Conservation (phyloP, 2,113 vertebrate genomes). For the Meleagris gallopavo region DNA sequence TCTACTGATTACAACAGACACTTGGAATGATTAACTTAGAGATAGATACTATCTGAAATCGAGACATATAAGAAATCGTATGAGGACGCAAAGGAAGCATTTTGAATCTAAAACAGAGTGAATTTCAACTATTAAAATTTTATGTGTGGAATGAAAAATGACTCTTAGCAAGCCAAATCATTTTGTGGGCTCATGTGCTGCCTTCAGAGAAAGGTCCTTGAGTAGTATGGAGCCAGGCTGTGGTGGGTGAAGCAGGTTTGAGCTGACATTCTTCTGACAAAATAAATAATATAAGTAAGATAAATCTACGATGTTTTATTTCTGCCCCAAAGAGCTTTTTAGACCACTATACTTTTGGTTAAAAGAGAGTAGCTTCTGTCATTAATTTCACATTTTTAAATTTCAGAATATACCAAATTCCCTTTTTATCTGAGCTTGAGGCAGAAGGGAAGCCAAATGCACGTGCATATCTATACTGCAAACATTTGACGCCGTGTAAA, state of each 20-base stretch:
- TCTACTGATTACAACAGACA: constrained; percentile 46
- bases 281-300: too few relatives aligned
- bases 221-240: neutral
- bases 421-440: accelerated
- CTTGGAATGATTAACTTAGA: constrained; percentile 38
- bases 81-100: neutral
- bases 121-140: neutral
- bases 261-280: accelerated
- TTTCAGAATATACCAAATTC: neutral
- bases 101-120: neutral
- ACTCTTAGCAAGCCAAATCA: neutral
- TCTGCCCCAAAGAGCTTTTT: neutral
- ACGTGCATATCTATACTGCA: neutral
- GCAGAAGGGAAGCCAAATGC: too few relatives aligned
- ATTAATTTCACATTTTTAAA: neutral
- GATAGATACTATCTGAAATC: neutral
- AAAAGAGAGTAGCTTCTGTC: neutral
- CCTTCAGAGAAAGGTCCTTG: neutral
- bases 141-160: neutral
- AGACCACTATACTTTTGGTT: accelerated
- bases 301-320: neutral
- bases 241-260: accelerated
- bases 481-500: neutral
- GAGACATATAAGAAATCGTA: neutral
- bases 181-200: accelerated